These are phyloP conservation scores for Caenorhabditis remanei DNA, from an alignment of 1,140 invertebrate species.

Conservation along the genomic window DNA sequence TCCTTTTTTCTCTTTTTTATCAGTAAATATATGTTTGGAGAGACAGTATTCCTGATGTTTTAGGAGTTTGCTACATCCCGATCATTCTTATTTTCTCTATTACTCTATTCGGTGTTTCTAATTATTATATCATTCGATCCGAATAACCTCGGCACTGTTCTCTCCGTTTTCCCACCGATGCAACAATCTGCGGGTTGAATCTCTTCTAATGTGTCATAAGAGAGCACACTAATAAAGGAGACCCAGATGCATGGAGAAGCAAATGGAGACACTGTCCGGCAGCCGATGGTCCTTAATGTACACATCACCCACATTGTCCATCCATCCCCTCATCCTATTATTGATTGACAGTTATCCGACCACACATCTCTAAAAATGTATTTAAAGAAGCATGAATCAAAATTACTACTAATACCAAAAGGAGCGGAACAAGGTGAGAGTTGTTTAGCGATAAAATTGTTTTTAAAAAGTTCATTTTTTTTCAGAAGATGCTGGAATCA, in stretches of 20 bases:
- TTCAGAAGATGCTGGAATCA: constrained; percentile 27
- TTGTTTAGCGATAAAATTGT: neutral
- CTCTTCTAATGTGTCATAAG: neutral
- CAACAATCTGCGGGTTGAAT: neutral
- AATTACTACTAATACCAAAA: neutral
- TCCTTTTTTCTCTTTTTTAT: constrained; percentile 13
- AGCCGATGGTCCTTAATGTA: constrained; percentile 17
- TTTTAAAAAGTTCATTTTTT: neutral
- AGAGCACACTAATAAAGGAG: neutral
- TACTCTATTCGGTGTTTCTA: too few relatives aligned
- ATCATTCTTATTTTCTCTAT: too few relatives aligned
- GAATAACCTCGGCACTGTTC: neutral
- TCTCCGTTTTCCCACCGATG: neutral
- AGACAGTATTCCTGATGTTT: too few relatives aligned
- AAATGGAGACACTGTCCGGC: neutral
- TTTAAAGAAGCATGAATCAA: constrained; percentile 23
- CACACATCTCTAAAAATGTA: neutral
- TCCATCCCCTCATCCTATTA: neutral
- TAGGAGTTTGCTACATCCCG: too few relatives aligned
- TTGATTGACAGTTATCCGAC: neutral
- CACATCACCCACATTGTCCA: neutral
- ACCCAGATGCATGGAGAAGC: neutral
- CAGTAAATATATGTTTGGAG: too few relatives aligned
- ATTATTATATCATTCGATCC: too few relatives aligned
- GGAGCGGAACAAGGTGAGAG: neutral